Evolutionary conservation across 2,797 vertebrate species (phyloP).

Genomic region (Kryptolebias ocellatus): DNA sequence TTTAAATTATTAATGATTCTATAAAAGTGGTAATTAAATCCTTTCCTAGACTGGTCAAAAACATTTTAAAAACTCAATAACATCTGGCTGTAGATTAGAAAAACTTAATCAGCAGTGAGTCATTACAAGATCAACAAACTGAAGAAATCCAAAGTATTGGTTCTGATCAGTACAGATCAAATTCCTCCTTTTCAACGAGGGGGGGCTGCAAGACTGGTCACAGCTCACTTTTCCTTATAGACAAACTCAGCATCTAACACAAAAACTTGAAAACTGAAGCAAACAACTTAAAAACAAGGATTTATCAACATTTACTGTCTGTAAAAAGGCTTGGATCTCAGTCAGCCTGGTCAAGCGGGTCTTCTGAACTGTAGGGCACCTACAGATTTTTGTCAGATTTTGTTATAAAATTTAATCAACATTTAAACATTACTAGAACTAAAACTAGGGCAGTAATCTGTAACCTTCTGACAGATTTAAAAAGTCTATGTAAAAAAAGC

Average conservation of each 20-base stretch:
- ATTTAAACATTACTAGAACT: background rate
- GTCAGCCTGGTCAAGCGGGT: too few relatives aligned
- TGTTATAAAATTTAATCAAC: background rate
- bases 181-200: background rate
- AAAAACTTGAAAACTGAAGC: too few relatives aligned
- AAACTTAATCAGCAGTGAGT: background rate
- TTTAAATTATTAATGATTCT: background rate
- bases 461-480: background rate
- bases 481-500: background rate
- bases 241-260: too few relatives aligned
- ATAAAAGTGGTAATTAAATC: background rate
- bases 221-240: background rate
- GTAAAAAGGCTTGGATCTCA: too few relatives aligned
- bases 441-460: background rate
- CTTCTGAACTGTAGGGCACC: too few relatives aligned
- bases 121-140: too few relatives aligned
- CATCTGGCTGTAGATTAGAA: background rate
- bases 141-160: too few relatives aligned
- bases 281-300: too few relatives aligned
- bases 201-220: background rate
- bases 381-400: too few relatives aligned
- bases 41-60: background rate
- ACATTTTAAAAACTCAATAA: too few relatives aligned
- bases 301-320: too few relatives aligned
- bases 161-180: too few relatives aligned